Evolutionary conservation across 2,888 invertebrate genomes (phyloP).

Genomic region (Tachina lurida): DNA sequence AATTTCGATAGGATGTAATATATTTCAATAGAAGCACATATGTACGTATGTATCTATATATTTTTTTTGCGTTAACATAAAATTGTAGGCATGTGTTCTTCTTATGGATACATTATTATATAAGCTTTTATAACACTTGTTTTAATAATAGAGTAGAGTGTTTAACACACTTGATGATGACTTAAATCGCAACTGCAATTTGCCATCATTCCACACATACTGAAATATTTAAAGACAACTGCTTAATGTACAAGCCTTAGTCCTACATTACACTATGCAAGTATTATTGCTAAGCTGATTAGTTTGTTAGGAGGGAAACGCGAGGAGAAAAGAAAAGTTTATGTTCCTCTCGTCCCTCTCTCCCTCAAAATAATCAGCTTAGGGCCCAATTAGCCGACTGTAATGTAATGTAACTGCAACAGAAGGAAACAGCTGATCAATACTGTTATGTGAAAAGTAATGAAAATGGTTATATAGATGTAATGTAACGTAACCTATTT

Average conservation of each 20-base stretch:
- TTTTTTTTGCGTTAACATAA: neutral
- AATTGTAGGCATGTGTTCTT: neutral
- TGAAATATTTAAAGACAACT: constrained; percentile 21
- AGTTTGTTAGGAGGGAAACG: too few relatives aligned
- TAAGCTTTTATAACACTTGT: constrained; percentile 65
- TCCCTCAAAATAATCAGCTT: too few relatives aligned
- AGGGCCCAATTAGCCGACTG: too few relatives aligned
- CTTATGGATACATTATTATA: neutral
- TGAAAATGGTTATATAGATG: too few relatives aligned
- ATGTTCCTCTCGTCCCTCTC: too few relatives aligned
- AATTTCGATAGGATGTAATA: constrained; percentile 76
- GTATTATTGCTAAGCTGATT: too few relatives aligned
- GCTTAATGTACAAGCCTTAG: neutral
- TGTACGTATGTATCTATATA: neutral
- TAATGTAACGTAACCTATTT: too few relatives aligned
- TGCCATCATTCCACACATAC: constrained; percentile 21
- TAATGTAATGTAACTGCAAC: too few relatives aligned
- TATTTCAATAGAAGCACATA: constrained; percentile 49
- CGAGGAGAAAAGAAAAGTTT: too few relatives aligned
- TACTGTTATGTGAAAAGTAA: too few relatives aligned
- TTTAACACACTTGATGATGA: constrained; percentile 60
- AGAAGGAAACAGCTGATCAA: too few relatives aligned
- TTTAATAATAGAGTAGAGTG: constrained; percentile 63
- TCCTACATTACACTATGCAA: too few relatives aligned
- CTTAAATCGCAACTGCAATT: constrained; percentile 51